Conservation (phyloP, 2,797 vertebrate genomes). For the Clarias fuscus region DNA sequence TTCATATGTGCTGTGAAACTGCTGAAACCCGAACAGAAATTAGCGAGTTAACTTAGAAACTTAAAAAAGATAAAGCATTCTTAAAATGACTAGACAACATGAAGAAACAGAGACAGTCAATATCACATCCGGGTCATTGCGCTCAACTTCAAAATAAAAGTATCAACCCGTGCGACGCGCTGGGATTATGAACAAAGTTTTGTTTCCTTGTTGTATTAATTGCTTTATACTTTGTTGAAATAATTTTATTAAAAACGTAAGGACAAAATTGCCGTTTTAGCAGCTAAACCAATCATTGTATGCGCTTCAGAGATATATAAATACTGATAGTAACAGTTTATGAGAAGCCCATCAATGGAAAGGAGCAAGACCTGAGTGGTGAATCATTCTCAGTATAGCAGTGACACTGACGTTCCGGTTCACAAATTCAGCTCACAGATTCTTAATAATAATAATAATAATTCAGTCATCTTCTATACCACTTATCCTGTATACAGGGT, state of each 20-base stretch:
- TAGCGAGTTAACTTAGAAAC: too few species aligned
- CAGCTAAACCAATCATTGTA: neutral
- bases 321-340: neutral
- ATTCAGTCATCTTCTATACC: too few species aligned
- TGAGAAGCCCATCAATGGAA: neutral
- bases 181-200: too few species aligned
- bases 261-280: neutral
- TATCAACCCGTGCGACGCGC: neutral
- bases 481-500: too few species aligned
- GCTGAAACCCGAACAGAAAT: neutral
- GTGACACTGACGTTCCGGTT: neutral
- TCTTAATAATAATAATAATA: neutral
- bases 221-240: too few species aligned
- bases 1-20: neutral
- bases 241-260: too few species aligned
- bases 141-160: slow-evolving; percentile 29
- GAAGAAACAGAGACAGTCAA: neutral
- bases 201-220: too few species aligned
- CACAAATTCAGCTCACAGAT: neutral
- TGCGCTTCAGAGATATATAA: neutral
- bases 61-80: too few species aligned
- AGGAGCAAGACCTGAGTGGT: neutral
- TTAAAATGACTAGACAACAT: neutral
- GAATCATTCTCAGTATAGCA: neutral
- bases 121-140: neutral